A percentile compares a stretch with the other conserved stretches of the same genome.
Conservation (phyloP, 2,888 invertebrate species). For the Leucania comma region DNA sequence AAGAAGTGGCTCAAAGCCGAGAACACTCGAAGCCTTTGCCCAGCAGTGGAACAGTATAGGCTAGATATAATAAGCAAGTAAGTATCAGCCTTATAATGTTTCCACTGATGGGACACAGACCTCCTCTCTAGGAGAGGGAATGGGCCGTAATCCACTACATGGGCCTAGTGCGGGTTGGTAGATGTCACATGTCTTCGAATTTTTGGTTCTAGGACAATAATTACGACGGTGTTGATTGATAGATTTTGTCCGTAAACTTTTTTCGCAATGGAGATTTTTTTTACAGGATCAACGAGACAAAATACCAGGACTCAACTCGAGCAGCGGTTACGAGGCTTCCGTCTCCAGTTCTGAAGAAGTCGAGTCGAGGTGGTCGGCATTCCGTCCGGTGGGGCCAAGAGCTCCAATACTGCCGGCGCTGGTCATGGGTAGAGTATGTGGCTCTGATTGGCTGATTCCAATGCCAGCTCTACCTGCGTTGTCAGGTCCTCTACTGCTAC, state of each 20-base stretch:
- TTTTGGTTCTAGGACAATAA: too few relatives aligned
- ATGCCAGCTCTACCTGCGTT: conserved; percentile 84
- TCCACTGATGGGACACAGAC: too few relatives aligned
- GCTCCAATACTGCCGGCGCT: conserved; percentile 86
- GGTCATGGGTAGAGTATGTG: conserved; percentile 89
- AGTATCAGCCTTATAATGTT: too few relatives aligned
- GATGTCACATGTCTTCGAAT: too few relatives aligned
- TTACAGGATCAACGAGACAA: conserved; percentile 82
- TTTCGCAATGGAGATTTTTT: conserved; percentile 14
- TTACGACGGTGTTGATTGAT: too few relatives aligned
- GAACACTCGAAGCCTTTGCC: too few relatives aligned
- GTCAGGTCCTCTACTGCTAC: conserved; percentile 83
- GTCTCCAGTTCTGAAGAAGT: conserved; percentile 83
- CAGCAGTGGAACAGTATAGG: too few relatives aligned
- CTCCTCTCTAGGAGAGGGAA: too few relatives aligned
- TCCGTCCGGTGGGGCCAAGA: conserved; percentile 86
- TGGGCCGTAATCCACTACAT: too few relatives aligned
- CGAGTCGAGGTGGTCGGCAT: conserved; percentile 86
- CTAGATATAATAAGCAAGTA: too few relatives aligned
- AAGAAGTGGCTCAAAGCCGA: too few relatives aligned
- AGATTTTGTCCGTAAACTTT: not conserved
- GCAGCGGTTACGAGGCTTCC: conserved; percentile 78
- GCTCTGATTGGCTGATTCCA: conserved; percentile 88
- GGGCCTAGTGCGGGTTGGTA: too few relatives aligned
- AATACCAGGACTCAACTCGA: conserved; percentile 68